Conservation (phyloP, 2,113 vertebrate genomes). For the Corythaeola cristata region DNA sequence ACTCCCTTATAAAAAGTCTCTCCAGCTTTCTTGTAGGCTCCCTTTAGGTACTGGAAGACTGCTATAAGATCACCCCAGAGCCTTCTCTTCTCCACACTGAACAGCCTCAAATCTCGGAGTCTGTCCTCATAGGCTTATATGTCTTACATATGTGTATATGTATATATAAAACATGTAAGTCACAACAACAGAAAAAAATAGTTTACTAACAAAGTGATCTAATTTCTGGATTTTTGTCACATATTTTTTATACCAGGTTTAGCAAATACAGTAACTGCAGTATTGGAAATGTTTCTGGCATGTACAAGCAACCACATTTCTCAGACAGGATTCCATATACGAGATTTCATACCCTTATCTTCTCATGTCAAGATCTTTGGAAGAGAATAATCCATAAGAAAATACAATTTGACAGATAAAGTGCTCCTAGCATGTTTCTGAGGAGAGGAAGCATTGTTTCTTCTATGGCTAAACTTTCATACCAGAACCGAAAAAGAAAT, state of each 20-base stretch:
- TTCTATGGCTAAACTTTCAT: background rate
- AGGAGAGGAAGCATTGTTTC: background rate
- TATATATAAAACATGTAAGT: background rate
- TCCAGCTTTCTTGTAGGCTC: too few relatives aligned
- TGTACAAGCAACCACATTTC: background rate
- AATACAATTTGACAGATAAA: background rate
- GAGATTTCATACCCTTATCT: background rate
- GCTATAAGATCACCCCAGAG: too few relatives aligned
- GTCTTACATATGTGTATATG: background rate
- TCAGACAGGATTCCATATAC: background rate
- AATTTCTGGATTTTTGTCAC: background rate
- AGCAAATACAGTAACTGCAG: background rate
- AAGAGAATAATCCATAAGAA: background rate
- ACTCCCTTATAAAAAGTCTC: too few relatives aligned
- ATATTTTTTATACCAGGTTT: background rate
- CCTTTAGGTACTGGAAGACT: too few relatives aligned
- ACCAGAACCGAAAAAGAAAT: background rate
- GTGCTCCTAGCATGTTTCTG: background rate
- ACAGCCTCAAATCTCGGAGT: too few relatives aligned
- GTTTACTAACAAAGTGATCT: background rate
- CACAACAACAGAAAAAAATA: background rate
- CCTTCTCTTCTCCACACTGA: too few relatives aligned
- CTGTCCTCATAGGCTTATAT: too few relatives aligned
- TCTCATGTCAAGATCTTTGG: background rate
- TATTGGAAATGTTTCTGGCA: background rate